phyloP scores from a whole-genome alignment of 2,113 vertebrate genomes.

The Phrynosoma platyrhinos region DNA sequence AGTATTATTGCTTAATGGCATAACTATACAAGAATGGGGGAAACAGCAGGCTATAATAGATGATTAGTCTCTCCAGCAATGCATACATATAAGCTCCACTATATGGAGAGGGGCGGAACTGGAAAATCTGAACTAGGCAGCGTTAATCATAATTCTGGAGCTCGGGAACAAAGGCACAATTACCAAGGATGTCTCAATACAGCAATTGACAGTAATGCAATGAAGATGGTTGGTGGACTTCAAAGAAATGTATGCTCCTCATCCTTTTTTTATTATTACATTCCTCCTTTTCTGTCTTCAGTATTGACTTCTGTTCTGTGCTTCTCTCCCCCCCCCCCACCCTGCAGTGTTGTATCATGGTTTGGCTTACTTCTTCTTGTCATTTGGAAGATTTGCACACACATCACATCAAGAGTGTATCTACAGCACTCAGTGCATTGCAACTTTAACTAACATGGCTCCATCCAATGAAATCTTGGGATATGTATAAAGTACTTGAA shows the following conservation, averaged over 20 bases:
- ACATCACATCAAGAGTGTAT: background rate
- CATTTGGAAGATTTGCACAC: background rate
- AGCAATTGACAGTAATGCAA: background rate
- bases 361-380: too few relatives aligned
- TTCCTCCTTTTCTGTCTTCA: background rate
- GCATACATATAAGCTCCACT: conserved; percentile 24
- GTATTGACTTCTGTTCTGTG: too few relatives aligned
- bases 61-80: conserved; percentile 61
- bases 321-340: background rate
- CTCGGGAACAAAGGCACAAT: conserved; percentile 8
- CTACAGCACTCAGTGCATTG: too few relatives aligned
- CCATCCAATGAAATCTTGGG: too few relatives aligned
- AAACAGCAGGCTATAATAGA: conserved; percentile 63
- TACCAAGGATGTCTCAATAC: background rate
- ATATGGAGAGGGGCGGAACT: conserved; percentile 9
- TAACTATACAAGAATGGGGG: conserved; percentile 62
- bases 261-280: conserved; percentile 39
- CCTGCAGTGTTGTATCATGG: too few relatives aligned
- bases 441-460: too few relatives aligned
- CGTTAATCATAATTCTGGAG: conserved; percentile 11
- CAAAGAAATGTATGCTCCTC: conserved; percentile 19
- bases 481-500: too few relatives aligned
- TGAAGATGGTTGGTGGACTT: too few relatives aligned
- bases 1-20: conserved; percentile 71
- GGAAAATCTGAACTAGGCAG: conserved; percentile 38